These are phyloP conservation scores for Cyprinella venusta DNA, from an alignment of 2,797 vertebrate genomes.

Conservation along the genomic window DNA sequence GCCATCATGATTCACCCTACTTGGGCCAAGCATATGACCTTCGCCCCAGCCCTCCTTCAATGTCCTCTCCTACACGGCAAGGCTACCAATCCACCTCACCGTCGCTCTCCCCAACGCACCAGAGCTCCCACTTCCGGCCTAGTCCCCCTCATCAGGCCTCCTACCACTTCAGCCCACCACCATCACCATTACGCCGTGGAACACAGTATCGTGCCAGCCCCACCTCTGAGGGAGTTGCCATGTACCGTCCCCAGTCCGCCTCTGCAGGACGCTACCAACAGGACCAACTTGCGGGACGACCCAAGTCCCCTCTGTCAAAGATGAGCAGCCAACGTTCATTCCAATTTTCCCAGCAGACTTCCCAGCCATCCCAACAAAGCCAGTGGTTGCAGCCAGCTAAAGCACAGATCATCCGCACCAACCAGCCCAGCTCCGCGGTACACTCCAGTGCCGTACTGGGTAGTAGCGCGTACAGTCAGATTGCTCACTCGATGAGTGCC, in stretches of 20 bases:
- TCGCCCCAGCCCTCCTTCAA: conserved; percentile 79
- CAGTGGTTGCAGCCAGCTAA: conserved; percentile 92
- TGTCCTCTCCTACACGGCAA: conserved; percentile 85
- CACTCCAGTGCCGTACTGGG: conserved; percentile 73
- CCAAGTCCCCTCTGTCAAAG: conserved; percentile 87
- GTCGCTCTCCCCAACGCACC: conserved; percentile 86
- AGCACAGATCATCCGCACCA: conserved; percentile 88
- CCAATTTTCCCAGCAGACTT: conserved; percentile 83
- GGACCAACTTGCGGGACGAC: conserved; percentile 82
- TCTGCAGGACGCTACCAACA: conserved; percentile 70
- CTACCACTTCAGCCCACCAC: conserved; percentile 86
- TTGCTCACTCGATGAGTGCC: conserved; percentile 84
- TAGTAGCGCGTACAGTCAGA: conserved; percentile 86
- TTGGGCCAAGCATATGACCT: conserved; percentile 87
- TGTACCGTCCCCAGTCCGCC: conserved; percentile 83
- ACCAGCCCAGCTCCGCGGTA: conserved; percentile 78
- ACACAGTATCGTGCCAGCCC: conserved; percentile 85
- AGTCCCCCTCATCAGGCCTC: conserved; percentile 85
- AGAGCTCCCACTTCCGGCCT: conserved; percentile 84
- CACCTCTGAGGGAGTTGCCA: conserved; percentile 81
- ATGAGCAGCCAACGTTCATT: conserved; percentile 86
- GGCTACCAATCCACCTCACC: conserved; percentile 85
- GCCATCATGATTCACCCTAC: conserved; percentile 71
- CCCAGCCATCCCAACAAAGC: conserved; percentile 71
- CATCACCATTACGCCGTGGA: conserved; percentile 85